Evolutionary conservation across 2,797 vertebrate genomes (phyloP).

Genomic region (Cossypha polioptera): DNA sequence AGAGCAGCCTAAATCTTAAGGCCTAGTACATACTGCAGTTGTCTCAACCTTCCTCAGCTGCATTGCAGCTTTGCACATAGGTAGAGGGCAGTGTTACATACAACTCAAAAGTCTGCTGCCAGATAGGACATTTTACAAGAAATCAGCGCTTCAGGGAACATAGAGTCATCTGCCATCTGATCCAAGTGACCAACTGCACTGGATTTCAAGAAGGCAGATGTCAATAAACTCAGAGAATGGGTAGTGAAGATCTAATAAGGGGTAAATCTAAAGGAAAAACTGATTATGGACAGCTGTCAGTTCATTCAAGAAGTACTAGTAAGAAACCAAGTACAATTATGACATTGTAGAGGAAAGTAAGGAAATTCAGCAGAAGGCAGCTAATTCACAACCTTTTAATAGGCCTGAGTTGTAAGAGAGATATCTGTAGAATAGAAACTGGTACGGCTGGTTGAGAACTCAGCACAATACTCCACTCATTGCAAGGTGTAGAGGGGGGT

Average conservation of each 20-base stretch:
- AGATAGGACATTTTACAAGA: background rate
- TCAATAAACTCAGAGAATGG: background rate
- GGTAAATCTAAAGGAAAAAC: background rate
- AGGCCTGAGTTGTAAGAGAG: background rate
- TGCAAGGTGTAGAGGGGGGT: fast-evolving
- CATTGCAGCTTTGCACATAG: background rate
- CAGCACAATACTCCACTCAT: background rate
- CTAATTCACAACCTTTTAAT: background rate
- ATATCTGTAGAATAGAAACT: background rate
- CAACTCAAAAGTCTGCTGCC: background rate
- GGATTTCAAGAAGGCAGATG: background rate
- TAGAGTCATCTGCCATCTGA: background rate
- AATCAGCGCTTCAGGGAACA: background rate
- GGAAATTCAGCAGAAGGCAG: background rate
- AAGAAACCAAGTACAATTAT: background rate
- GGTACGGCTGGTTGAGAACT: background rate
- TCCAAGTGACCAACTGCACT: background rate
- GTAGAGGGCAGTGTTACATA: constrained; percentile 15
- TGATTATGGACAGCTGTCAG: background rate
- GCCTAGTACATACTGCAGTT: background rate
- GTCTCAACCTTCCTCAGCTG: background rate
- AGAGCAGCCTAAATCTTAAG: background rate
- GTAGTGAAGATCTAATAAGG: background rate
- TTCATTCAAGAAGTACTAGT: background rate
- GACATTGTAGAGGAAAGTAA: background rate